These are phyloP conservation scores for Falco berigora DNA, from an alignment of 2,797 vertebrate species.

Conservation along the genomic window DNA sequence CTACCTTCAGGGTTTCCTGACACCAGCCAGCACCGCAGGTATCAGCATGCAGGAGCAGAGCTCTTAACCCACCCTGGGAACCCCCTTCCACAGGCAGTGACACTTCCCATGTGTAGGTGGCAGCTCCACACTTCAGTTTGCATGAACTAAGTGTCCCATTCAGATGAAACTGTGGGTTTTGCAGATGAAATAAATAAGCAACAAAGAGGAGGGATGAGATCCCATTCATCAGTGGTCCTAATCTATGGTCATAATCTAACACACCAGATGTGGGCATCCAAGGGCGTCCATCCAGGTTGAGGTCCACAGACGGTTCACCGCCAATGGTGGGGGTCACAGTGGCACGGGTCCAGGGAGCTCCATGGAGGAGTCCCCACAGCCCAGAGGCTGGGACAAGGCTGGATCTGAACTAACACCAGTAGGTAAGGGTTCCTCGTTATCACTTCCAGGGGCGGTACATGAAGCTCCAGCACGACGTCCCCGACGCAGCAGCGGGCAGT, in stretches of 20 bases:
- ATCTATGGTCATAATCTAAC: no score
- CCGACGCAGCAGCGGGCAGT: not conserved
- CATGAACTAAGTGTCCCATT: not conserved
- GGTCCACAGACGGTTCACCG: no score
- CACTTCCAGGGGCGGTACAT: not conserved
- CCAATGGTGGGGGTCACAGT: not conserved
- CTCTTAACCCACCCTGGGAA: not conserved
- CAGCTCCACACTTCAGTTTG: not conserved
- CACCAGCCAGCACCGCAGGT: no score
- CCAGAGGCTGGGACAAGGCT: not conserved
- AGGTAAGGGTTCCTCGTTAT: no score
- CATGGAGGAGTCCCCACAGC: not conserved
- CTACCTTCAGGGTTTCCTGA: not conserved
- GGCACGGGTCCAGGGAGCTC: not conserved
- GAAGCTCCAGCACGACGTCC: not conserved
- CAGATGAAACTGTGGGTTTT: not conserved
- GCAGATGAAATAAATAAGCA: not conserved
- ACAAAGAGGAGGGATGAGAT: not conserved
- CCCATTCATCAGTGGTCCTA: not conserved
- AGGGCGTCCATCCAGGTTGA: not conserved
- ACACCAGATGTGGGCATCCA: not conserved
- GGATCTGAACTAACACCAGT: not conserved
- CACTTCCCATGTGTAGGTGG: fast-evolving
- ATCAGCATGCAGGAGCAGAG: not conserved
- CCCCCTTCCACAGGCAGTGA: not conserved